Base-by-base conservation (phyloP, 2,113 vertebrate genomes). In the Rhombomys opimus region DNA sequence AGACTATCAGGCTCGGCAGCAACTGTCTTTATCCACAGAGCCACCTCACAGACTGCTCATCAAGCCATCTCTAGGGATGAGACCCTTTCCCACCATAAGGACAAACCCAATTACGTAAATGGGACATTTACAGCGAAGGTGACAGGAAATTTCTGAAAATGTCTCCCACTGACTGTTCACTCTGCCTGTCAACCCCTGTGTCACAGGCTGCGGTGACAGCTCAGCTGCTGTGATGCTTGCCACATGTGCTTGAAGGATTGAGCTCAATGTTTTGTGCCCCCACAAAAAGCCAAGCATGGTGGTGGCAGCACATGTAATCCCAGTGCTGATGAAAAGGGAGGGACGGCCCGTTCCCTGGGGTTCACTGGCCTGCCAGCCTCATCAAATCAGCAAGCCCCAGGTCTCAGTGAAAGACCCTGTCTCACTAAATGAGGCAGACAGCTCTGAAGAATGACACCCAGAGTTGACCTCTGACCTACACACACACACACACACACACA, bases 101-200 rank as follows among this genome's bases (percentile, higher is more conserved):
- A 72, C 59, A 77, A 80, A 57, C 23, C 13, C 61, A 9, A 52
- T 15, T 75, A 59, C 1, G 25, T 18, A 38, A 89, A 8, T 27
- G 67, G 18, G 85, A n/a, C 30, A 25, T 89, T 82, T 82, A 30
- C 27, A 92, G 61, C 52, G 25, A 77, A 91, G 52, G 76, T 11
- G 22, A 1, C 38, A 78, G 17, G 25, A 75, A 13, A 81, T 82
- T 50, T n/a, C 30, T 32, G 14, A 94, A 87, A 91, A 75, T 18
- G 11, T 87, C 7, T 54, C 22, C 32, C 14, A 32, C 50, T 35
- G 50, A 17, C 25, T 35, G 85, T 89, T 27, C 38, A 52, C 73
- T 86, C 35, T 75, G 35, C 89, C 93, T 80, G 89, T 87, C 75
- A 94, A 70, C 54, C 30, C 32, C 46, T 72, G 30, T 65, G 54